Evolutionary conservation across 2,797 vertebrate species (phyloP).

Genomic region (Mus minutoides): DNA sequence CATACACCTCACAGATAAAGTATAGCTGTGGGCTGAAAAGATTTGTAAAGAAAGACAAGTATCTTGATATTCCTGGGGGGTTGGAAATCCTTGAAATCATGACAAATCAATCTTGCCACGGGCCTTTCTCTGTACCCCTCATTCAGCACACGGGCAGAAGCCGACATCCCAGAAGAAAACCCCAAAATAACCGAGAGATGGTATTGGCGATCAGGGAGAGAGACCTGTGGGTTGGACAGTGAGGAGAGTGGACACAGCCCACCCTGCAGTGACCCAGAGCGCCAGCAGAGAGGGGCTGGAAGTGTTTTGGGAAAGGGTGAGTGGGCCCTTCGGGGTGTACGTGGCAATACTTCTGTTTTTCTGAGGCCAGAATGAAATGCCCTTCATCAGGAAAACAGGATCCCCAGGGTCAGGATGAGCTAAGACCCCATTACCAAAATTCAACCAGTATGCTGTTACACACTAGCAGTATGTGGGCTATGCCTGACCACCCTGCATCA

Average conservation of each 20-base stretch:
- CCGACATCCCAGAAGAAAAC: not conserved
- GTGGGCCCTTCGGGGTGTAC: no score
- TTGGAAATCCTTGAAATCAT: not conserved
- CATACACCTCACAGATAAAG: not conserved
- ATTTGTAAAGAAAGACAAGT: not conserved
- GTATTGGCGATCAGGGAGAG: accelerated
- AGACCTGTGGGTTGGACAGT: not conserved
- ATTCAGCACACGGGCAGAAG: not conserved
- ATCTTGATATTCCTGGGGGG: not conserved
- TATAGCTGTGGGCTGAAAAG: not conserved
- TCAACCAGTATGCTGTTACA: accelerated
- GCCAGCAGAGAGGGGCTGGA: no score
- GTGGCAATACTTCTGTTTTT: not conserved
- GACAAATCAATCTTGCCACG: not conserved
- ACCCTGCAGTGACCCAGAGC: not conserved
- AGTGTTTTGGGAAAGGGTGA: accelerated
- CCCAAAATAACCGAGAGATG: not conserved
- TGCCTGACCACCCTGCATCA: no score
- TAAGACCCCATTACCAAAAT: not conserved
- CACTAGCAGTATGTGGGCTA: not conserved
- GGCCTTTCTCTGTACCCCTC: not conserved
- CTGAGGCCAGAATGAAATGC: not conserved
- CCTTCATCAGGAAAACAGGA: not conserved
- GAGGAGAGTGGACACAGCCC: not conserved
- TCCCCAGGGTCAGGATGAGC: not conserved